Base-by-base conservation (phyloP, 2,113 vertebrate genomes). In the Trematomus loennbergii region DNA sequence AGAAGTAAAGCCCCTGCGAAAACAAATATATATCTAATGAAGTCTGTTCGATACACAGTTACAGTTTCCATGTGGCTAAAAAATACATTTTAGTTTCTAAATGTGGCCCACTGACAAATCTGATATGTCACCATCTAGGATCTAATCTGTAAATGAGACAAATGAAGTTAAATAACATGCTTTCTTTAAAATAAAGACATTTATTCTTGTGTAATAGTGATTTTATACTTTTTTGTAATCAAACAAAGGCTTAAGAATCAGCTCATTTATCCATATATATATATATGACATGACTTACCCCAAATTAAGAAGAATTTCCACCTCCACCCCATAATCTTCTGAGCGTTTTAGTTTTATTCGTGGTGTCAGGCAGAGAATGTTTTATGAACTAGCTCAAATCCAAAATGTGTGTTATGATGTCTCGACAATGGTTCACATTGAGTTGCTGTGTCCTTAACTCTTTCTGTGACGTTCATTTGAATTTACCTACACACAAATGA, bases 261-360 rank as follows among this genome's bases (percentile, higher is more conserved):
- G 22, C 7, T 9, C 0, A 46, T 25, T 25, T 5, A 20, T 25
- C 16, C 20, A 36, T 29, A 52, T n/a, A 17, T n/a, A n/a, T n/a
- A n/a, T 40, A 36, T 7, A 36, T 36, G 33, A 12, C n/a, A 15
- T 9, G 2, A 71, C 79, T 82, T 50, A 82, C 79, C 79, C 71
- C 50, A 71, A 65, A 76, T 29, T 9, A 71, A 43, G 13, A 46
- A 2, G 0, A 22, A 46, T 20, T 17, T n/a, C n/a, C n/a, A n/a
- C n/a, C n/a, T n/a, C n/a, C n/a, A n/a, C n/a, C n/a, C n/a, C n/a
- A n/a, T n/a, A n/a, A n/a, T n/a, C n/a, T n/a, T n/a, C n/a, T n/a
- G n/a, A n/a, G n/a, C n/a, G n/a, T n/a, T n/a, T n/a, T n/a, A n/a
- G n/a, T n/a, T n/a, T n/a, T n/a, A n/a, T n/a, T n/a, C n/a, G n/a